These are phyloP conservation scores for Acrobasis suavella DNA, from an alignment of 2,888 invertebrate genomes.

Conservation along the genomic window DNA sequence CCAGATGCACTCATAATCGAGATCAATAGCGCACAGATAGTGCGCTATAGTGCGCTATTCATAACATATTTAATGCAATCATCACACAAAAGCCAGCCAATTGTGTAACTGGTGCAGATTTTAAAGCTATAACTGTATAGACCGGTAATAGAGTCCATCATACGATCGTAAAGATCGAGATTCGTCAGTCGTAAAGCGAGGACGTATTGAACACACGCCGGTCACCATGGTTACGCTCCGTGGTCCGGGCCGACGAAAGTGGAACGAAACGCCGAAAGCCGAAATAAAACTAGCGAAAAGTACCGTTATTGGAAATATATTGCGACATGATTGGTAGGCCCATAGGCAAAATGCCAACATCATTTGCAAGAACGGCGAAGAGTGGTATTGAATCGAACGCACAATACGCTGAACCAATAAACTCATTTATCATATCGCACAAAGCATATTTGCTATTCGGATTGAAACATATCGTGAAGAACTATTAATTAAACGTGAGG, in stretches of 20 bases:
- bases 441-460: not conserved
- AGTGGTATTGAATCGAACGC: not conserved
- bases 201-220: conserved; percentile 57
- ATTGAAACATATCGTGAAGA: not conserved
- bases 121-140: conserved; percentile 6
- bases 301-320: conserved; percentile 50
- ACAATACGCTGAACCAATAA: not conserved
- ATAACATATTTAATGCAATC: conserved; percentile 1
- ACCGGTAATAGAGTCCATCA: conserved; percentile 18
- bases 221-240: conserved; percentile 66
- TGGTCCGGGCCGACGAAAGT: conserved; percentile 58
- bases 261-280: conserved; percentile 55
- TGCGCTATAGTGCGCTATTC: not conserved
- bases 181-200: conserved; percentile 33
- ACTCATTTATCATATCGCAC: conserved; percentile 9
- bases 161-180: conserved; percentile 27
- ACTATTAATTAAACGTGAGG: not conserved
- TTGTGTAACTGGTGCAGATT: conserved; percentile 16
- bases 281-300: conserved; percentile 51
- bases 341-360: conserved; percentile 26
- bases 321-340: conserved; percentile 29
- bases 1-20: not conserved
- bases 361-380: conserved; percentile 7
- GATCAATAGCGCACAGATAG: not conserved
- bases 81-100: not conserved